Base-by-base conservation (phyloP, 2,888 invertebrate species). In the Papilio gigon region DNA sequence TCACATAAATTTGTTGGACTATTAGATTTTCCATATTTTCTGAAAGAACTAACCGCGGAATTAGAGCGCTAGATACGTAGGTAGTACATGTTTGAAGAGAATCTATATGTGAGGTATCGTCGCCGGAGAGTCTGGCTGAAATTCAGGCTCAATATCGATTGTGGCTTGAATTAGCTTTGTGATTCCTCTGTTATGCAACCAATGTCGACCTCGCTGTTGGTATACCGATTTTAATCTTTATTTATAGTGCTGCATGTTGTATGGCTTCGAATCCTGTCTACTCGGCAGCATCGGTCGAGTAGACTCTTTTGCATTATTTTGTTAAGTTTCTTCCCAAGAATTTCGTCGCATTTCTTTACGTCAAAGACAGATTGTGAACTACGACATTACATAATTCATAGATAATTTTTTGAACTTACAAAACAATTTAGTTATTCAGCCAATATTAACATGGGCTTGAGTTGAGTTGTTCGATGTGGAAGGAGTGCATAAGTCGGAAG, bases 101-200 rank as follows among this genome's bases (percentile, higher is more conserved):
- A n/a, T 27, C 63, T 47, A 25, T 60, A 17, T 4, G 33, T 37
- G 33, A 22, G 33, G 27, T 44, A 67, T 71, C 60, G 87, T 73
- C 87, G 86, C 87, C 88, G 77, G 81, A 70, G 82, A 72, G 87
- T 86, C 88, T 87, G 78, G 71, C 76, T 68, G 79, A 77, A 78
- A 81, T 81, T 77, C 78, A 83, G 81, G 56, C 71, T 75, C 74
- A 73, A 69, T 86, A 89, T 89, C 78, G 89, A 89, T 89, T 85
- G 71, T 59, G 71, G 72, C 80, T 77, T 72, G 75, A 84, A 79
- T 82, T 82, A 82, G 77, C 75, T 70, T 70, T 58, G 70, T 63
- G 72, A 70, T 60, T 65, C 44, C 64, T 62, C 59, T 25, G 60
- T 65, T 72, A 75, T 72, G 68, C 65, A 65, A 47, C 59, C 64